Conservation (phyloP, 2,888 invertebrate species). For the Hirtodrosophila trivittata region DNA sequence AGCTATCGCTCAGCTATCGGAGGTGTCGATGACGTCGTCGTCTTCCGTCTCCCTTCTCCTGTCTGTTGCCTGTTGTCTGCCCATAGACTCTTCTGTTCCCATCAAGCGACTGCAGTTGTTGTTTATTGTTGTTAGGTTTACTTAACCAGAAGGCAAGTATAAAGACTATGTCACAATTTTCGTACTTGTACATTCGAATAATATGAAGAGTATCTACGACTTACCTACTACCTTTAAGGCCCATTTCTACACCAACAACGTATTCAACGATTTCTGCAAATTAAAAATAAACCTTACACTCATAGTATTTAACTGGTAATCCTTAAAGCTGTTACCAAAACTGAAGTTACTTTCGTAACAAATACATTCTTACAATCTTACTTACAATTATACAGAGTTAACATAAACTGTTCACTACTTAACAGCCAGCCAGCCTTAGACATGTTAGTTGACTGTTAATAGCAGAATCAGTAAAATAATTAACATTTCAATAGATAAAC, state of each 20-base stretch:
- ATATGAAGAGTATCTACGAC: not conserved
- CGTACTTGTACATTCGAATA: not conserved
- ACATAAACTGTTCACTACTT: no score
- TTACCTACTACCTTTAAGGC: not conserved
- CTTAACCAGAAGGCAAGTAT: slow-evolving; percentile 38
- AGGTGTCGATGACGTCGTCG: slow-evolving; percentile 79
- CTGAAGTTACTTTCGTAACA: no score
- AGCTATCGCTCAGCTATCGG: slow-evolving; percentile 71
- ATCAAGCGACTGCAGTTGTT: slow-evolving; percentile 32
- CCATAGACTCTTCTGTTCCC: slow-evolving; percentile 19
- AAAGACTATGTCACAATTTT: slow-evolving; percentile 27
- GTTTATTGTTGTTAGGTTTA: slow-evolving; percentile 52
- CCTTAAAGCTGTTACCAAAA: not conserved
- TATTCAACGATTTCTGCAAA: no score
- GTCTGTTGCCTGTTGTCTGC: slow-evolving; percentile 18
- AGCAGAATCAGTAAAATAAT: no score
- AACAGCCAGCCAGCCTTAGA: no score
- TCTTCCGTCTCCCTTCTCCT: slow-evolving; percentile 33
- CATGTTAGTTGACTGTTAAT: no score
- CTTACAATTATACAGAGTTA: no score
- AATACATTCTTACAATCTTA: no score
- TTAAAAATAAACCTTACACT: no score
- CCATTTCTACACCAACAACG: no score
- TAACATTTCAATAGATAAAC: no score
- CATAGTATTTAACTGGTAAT: no score